Conservation (phyloP, 2,888 invertebrate genomes). For the Dascillus cervinus region DNA sequence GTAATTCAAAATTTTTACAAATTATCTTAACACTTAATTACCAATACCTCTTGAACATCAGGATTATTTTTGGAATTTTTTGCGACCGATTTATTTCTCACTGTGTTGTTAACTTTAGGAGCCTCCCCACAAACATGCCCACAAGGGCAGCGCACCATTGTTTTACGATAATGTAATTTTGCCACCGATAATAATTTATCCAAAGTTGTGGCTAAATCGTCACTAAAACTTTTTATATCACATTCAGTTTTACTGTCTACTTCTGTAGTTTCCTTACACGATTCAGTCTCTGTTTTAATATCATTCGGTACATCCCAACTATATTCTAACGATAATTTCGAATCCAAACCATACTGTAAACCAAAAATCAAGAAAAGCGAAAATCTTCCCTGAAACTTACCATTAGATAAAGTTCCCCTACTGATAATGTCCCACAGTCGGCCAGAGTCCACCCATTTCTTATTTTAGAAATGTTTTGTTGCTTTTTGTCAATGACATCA, state of each 20-base stretch:
- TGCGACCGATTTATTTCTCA: slow-evolving; percentile 1
- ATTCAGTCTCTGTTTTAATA: slow-evolving; percentile 11
- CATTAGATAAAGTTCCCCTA: slow-evolving; percentile 88
- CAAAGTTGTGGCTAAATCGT: slow-evolving; percentile 38
- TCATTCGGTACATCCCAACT: slow-evolving; percentile 54
- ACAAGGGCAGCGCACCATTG: slow-evolving; percentile 47
- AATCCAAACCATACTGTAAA: slow-evolving; percentile 61
- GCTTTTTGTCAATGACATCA: slow-evolving; percentile 19
- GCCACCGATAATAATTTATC: slow-evolving; percentile 50
- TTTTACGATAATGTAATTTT: slow-evolving; percentile 40
- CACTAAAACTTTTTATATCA: too few species aligned
- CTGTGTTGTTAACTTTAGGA: slow-evolving; percentile 10
- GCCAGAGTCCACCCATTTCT: slow-evolving; percentile 70
- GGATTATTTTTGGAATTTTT: not conserved
- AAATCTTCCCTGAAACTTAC: slow-evolving; percentile 40
- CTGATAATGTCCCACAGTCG: slow-evolving; percentile 70
- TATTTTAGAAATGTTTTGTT: slow-evolving; percentile 40
- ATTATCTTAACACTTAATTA: not conserved
- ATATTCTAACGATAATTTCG: slow-evolving; percentile 69
- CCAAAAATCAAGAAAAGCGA: slow-evolving; percentile 1
- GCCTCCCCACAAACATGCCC: slow-evolving; percentile 47
- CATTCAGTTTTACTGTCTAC: slow-evolving; percentile 9
- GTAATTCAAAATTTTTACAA: not conserved
- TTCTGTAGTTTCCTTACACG: slow-evolving; percentile 6
- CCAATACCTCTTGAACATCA: not conserved